Conservation (phyloP, 2,888 invertebrate species). For the Eueremaeus valkanovi region DNA sequence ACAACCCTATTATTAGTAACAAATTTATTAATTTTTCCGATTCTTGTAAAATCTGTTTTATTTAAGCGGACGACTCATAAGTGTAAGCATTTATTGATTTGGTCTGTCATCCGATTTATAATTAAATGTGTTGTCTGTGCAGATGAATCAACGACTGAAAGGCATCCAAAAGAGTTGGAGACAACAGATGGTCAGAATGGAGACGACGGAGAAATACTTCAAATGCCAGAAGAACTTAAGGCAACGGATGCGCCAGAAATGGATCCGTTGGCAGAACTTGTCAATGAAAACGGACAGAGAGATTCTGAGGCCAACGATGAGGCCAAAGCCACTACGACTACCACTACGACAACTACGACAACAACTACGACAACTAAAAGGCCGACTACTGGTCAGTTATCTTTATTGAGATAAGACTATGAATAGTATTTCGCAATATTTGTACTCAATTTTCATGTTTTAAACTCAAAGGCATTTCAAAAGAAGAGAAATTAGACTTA, state of each 20-base stretch:
- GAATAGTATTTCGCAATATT: no score
- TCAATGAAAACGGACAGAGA: constrained; percentile 19
- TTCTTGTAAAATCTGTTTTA: neutral
- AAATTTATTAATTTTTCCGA: neutral
- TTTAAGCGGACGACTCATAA: neutral
- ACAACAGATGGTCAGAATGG: neutral
- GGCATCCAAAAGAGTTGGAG: neutral
- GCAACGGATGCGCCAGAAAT: constrained; percentile 9
- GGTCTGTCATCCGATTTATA: no score
- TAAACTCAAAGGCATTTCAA: no score
- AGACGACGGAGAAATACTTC: neutral
- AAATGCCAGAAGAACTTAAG: neutral
- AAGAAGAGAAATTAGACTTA: no score
- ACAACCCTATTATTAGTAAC: neutral
- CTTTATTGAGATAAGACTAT: no score
- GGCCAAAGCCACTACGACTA: neutral
- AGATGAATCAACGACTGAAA: neutral
- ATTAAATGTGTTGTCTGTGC: no score
- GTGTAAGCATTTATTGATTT: neutral
- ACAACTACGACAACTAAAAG: neutral
- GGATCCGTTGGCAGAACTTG: neutral
- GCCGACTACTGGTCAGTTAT: neutral
- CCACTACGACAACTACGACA: neutral
- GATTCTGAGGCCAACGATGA: neutral
- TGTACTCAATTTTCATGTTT: no score